Conservation (phyloP, 1,140 invertebrate genomes). For the Pygmarrhopalites habei region DNA sequence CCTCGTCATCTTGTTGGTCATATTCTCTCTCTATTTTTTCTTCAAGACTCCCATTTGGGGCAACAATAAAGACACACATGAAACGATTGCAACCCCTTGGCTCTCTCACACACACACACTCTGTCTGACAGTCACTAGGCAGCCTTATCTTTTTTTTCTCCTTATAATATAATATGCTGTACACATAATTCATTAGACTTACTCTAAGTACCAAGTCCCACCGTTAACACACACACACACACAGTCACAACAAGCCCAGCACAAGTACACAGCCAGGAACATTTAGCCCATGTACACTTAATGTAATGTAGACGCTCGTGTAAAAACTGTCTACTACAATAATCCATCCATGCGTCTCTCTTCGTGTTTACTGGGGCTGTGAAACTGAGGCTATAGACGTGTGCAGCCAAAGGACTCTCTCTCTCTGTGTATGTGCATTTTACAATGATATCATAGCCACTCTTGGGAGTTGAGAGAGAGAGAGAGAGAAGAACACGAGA, state of each 20-base stretch:
- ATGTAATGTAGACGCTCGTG: neutral
- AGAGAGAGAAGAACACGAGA: too few species aligned
- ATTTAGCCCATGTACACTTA: too few species aligned
- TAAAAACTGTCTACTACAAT: too few species aligned
- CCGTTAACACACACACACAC: neutral
- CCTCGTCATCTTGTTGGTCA: neutral
- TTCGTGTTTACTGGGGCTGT: neutral
- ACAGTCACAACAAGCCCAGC: neutral
- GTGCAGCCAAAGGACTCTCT: neutral
- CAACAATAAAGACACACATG: conserved; percentile 19
- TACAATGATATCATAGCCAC: too few species aligned
- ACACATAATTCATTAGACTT: neutral
- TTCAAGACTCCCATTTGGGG: conserved; percentile 19
- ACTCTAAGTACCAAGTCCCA: neutral
- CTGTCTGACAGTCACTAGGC: neutral
- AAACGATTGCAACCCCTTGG: conserved; percentile 12
- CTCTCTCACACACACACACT: too few species aligned
- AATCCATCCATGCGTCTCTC: neutral
- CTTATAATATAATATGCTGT: neutral
- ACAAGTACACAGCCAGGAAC: too few species aligned
- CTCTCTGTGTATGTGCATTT: too few species aligned
- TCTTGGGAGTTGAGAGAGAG: too few species aligned
- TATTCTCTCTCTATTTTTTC: neutral
- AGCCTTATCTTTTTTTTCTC: neutral
- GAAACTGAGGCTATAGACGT: neutral